Conservation (phyloP, 2,113 vertebrate species). For the Clarias gariepinus region DNA sequence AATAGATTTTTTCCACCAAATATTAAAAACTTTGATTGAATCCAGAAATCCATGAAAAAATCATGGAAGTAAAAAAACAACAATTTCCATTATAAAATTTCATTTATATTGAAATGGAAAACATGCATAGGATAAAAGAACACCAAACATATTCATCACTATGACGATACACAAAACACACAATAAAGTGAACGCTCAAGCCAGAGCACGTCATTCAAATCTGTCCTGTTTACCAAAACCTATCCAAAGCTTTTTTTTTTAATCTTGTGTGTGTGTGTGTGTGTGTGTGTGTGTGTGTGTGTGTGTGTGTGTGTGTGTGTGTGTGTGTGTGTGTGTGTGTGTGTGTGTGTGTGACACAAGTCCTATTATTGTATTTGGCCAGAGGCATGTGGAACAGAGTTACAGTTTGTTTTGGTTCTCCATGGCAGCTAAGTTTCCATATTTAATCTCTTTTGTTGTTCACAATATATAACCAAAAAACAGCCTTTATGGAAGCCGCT, state of each 20-base stretch:
- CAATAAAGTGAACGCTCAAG: background rate
- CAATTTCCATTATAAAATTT: too few species aligned
- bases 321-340: background rate
- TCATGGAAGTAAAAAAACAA: too few species aligned
- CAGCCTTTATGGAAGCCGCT: background rate
- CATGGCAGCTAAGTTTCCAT: constrained; percentile 68
- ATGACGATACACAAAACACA: background rate
- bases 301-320: constrained; percentile 15
- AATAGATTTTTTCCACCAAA: background rate
- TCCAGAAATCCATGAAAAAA: too few species aligned
- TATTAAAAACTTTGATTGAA: background rate
- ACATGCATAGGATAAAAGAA: background rate
- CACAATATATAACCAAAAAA: constrained; percentile 37
- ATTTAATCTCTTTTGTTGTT: constrained; percentile 56
- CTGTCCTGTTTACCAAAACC: constrained; percentile 10
- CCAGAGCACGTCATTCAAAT: constrained; percentile 7
- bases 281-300: constrained; percentile 11
- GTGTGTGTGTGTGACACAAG: background rate
- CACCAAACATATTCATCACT: background rate
- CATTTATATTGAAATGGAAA: background rate
- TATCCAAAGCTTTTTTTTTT: background rate
- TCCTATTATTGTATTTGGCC: constrained; percentile 41
- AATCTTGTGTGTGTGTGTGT: background rate
- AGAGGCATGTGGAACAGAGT: constrained; percentile 48
- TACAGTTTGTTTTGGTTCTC: constrained; percentile 68